Percentiles rank a stretch among this genome's conserved stretches.
phyloP scores from a whole-genome alignment of 1,140 invertebrate genomes.

The Cydia pomonella region DNA sequence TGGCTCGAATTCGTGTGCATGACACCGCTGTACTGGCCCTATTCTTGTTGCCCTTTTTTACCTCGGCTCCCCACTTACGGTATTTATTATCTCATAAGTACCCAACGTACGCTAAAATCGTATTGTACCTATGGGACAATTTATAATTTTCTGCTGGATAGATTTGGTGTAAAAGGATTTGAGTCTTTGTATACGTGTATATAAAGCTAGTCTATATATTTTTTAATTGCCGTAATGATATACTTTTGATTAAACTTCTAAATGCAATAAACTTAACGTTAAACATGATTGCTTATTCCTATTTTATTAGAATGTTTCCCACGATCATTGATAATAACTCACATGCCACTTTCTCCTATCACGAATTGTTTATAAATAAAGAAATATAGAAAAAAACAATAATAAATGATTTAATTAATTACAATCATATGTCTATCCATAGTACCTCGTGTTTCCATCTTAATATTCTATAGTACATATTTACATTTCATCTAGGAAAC shows the following conservation, averaged over 20 bases:
- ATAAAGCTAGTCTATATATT: background rate
- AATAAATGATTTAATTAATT: slow-evolving; percentile 2
- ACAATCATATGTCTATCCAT: background rate
- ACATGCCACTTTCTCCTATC: slow-evolving; percentile 1
- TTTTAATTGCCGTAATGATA: background rate
- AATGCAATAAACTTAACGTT: background rate
- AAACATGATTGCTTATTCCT: background rate
- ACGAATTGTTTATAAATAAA: slow-evolving; percentile 8
- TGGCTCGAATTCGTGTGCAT: too few relatives aligned
- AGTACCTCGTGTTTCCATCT: slow-evolving; percentile 14
- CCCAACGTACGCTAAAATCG: too few relatives aligned
- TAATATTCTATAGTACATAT: slow-evolving; percentile 13
- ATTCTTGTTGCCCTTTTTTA: too few relatives aligned
- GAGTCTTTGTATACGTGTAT: slow-evolving; percentile 1
- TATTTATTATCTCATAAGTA: too few relatives aligned
- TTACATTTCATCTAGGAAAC: background rate
- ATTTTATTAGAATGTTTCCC: background rate
- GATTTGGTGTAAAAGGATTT: too few relatives aligned
- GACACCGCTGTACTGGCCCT: too few relatives aligned
- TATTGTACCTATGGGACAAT: background rate
- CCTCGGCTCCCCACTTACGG: too few relatives aligned
- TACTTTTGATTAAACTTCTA: background rate
- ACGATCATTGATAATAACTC: background rate
- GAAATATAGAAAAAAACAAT: background rate
- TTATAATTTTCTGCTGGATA: background rate